Base-by-base conservation (phyloP, 2,888 invertebrate species). In the Chouioia cunea region DNA sequence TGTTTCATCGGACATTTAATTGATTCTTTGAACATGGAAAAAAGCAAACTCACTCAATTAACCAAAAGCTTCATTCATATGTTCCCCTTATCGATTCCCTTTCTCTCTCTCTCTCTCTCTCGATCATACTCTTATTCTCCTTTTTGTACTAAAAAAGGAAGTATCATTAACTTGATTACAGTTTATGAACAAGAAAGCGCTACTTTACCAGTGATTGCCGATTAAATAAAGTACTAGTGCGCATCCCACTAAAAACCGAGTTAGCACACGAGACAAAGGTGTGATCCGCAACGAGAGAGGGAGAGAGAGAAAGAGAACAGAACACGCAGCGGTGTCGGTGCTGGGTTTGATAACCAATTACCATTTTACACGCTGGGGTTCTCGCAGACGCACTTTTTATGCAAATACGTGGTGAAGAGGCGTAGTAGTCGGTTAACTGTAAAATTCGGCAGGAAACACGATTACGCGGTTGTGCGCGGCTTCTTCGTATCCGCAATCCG, bases 261-360 rank as follows among this genome's bases (percentile, higher is more conserved):
- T 14, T 47, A 23, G 20, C 15, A 12, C 14, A 23, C 53, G 44
- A 4, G 18, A n/a, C 23, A 16, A 12, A 60, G 50, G 27, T 27
- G 15, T 12, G 6, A 3, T 8, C 12, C 15, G 44, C 2, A 2
- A 46, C 46, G 18, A n/a, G 27, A 10, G 27, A 27, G 50, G 4
- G 36, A 20, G n/a, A 23, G 62, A 4, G 57, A n/a, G 53, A 52
- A 52, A 56, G 23, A 56, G 36, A 44, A 12, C 46, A 3, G 16
- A 50, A 6, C 50, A 10, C 8, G 46, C 4, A 18, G 16, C 43
- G 44, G 10, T 46, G 22, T 8, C 43, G 44, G 10, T 46, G 22
- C 10, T 36, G 62, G 75, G 74, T 74, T 81, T 81, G 78, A 81
- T 82, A 80, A 81, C 79, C 82, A 82, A 82, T 83, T 82, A 82